These are phyloP conservation scores for Poicephalus gulielmi DNA, from an alignment of 2,113 vertebrate genomes.

Conservation along the genomic window DNA sequence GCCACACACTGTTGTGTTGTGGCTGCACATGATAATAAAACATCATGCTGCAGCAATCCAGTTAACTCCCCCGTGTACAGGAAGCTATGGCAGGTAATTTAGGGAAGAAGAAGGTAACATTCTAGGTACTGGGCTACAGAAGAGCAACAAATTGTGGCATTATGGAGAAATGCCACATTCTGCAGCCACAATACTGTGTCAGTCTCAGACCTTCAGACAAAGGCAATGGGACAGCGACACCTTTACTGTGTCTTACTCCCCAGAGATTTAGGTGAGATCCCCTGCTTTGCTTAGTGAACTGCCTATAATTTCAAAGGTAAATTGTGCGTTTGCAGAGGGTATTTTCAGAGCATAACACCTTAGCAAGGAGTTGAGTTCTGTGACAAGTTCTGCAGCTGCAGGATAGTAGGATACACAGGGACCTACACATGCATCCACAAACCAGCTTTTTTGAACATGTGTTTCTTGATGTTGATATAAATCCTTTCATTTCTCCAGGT, in stretches of 20 bases:
- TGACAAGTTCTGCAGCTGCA: neutral
- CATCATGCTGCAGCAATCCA: neutral
- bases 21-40: neutral
- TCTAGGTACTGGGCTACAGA: neutral
- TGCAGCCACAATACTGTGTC: neutral
- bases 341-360: neutral
- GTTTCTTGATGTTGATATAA: neutral
- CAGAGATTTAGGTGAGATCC: neutral
- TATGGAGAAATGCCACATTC: neutral
- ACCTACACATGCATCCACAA: neutral
- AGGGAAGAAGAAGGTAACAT: neutral
- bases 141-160: neutral
- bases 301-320: neutral
- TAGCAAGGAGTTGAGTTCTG: neutral
- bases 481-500: conserved; percentile 69
- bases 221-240: neutral
- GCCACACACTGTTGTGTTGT: neutral
- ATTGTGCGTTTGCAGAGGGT: neutral
- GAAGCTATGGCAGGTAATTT: neutral
- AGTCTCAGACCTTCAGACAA: neutral
- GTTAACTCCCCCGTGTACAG: neutral
- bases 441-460: neutral
- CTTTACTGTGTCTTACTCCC: neutral
- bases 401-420: neutral
- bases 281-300: neutral